These are phyloP conservation scores for Mythimna vitellina DNA, from an alignment of 2,888 invertebrate species.

Conservation along the genomic window DNA sequence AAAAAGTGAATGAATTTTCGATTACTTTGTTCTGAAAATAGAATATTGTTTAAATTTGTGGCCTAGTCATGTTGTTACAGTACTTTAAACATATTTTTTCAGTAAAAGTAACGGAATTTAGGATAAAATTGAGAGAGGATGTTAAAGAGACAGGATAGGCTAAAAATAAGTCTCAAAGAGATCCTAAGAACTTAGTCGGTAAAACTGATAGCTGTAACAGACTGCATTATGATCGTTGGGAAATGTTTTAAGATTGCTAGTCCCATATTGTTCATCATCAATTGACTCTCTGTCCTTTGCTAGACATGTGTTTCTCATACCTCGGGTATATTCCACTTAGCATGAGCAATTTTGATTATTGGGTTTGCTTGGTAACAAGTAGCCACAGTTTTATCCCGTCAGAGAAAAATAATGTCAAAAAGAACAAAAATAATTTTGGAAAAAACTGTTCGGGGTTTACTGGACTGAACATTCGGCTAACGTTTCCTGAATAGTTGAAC, in stretches of 20 bases:
- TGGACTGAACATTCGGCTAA: too few relatives aligned
- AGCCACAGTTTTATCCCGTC: too few relatives aligned
- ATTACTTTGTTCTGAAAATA: constrained; percentile 43
- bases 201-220: not conserved
- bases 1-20: constrained; percentile 46
- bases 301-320: not conserved
- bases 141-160: not conserved
- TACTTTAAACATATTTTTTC: not conserved
- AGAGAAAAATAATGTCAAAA: too few relatives aligned
- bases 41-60: constrained; percentile 21
- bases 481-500: too few relatives aligned
- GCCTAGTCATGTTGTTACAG: not conserved
- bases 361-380: too few relatives aligned
- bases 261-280: constrained; percentile 11
- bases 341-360: not conserved
- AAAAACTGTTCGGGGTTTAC: too few relatives aligned
- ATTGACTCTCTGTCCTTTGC: not conserved
- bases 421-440: too few relatives aligned
- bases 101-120: constrained; percentile 10
- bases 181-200: not conserved
- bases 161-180: constrained; percentile 12
- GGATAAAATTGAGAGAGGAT: not conserved
- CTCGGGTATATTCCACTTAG: not conserved
- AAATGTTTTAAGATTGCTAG: constrained; percentile 31
- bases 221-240: constrained; percentile 24